A percentile compares a stretch with the other conserved stretches of the same genome.
Conservation (phyloP, 2,888 invertebrate genomes). For the Hermaeophaga mercurialis region DNA sequence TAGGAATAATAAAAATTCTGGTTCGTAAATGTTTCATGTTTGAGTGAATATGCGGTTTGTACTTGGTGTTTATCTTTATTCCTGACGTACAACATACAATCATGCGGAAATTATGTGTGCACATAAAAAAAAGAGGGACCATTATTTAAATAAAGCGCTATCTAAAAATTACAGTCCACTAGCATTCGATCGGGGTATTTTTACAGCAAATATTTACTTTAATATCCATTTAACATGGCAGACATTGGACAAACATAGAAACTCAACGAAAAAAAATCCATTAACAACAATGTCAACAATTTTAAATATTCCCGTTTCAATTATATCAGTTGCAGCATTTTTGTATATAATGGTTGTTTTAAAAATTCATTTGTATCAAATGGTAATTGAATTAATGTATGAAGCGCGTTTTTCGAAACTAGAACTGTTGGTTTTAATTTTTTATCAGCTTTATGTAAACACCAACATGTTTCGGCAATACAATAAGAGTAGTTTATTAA, state of each 20-base stretch:
- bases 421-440: not conserved
- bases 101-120: not conserved
- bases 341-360: not conserved
- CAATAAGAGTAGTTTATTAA: constrained; percentile 5
- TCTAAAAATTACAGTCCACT: constrained; percentile 16
- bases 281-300: constrained; percentile 23
- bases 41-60: not conserved
- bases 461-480: constrained; percentile 2
- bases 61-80: constrained; percentile 1
- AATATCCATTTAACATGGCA: constrained; percentile 30
- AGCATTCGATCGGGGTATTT: constrained; percentile 26
- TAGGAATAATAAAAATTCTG: too few relatives aligned
- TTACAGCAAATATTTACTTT: constrained; percentile 28
- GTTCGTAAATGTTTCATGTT: not conserved
- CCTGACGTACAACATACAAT: not conserved
- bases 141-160: constrained; percentile 10
- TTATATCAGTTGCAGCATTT: constrained; percentile 8
- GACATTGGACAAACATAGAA: constrained; percentile 23
- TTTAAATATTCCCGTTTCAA: constrained; percentile 12
- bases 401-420: constrained; percentile 1
- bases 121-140: not conserved
- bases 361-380: constrained; percentile 12
- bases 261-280: constrained; percentile 25
- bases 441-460: constrained; percentile 4
- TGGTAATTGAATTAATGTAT: constrained; percentile 9